Percentiles rank a stretch among this genome's conserved stretches.
phyloP scores from a whole-genome alignment of 2,888 invertebrate species.

The Amphipoea lucens region DNA sequence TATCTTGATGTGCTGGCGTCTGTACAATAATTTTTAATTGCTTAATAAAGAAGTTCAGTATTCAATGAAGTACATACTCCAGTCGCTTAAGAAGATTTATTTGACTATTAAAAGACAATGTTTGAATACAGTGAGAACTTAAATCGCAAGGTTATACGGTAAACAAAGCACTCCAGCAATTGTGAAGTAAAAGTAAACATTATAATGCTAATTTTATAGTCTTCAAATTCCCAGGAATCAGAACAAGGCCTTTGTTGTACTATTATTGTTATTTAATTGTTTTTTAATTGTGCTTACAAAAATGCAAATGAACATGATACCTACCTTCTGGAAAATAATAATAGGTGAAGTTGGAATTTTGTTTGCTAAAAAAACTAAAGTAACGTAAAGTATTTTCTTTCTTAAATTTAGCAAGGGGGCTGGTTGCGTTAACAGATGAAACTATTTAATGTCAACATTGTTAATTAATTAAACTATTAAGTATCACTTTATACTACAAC shows the following conservation, averaged over 20 bases:
- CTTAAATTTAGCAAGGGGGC: too few relatives aligned
- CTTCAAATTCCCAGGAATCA: conserved; percentile 40
- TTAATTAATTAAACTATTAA: too few relatives aligned
- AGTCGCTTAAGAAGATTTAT: conserved; percentile 9
- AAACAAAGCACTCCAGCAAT: conserved; percentile 16
- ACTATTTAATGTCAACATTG: too few relatives aligned
- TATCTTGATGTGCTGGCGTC: too few relatives aligned
- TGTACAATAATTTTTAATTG: conserved; percentile 15
- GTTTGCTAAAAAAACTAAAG: not conserved
- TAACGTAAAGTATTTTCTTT: too few relatives aligned
- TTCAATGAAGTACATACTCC: not conserved
- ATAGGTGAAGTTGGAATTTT: not conserved
- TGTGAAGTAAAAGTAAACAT: conserved; percentile 33
- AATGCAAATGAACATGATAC: not conserved
- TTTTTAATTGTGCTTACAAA: not conserved
- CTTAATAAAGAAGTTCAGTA: conserved; percentile 10
- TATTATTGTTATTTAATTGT: conserved; percentile 12
- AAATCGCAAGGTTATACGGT: conserved; percentile 24
- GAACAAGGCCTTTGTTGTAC: conserved; percentile 38
- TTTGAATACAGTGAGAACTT: conserved; percentile 23
- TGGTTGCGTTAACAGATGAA: not conserved
- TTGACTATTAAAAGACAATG: conserved; percentile 1
- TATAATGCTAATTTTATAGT: conserved; percentile 42
- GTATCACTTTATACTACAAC: not conserved
- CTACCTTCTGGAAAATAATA: not conserved